Percentiles rank a stretch among this genome's conserved stretches.
Conservation (phyloP, 1,140 invertebrate species). For the Calliopsis andreniformis region DNA sequence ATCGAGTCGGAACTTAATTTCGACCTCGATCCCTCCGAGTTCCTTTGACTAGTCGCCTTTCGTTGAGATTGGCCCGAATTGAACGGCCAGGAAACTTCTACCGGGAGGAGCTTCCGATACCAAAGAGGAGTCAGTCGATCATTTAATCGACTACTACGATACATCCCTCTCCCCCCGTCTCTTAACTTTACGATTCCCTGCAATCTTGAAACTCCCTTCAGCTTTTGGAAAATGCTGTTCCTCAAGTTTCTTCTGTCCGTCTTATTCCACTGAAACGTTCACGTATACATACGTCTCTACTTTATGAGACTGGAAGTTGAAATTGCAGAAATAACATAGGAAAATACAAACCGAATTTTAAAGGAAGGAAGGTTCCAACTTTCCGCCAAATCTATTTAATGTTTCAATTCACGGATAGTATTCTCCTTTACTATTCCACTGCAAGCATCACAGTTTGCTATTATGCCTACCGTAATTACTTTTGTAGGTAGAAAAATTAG, state of each 20-base stretch:
- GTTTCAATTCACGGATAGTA: too few relatives aligned
- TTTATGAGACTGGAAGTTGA: too few relatives aligned
- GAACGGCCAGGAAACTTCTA: constrained; percentile 49
- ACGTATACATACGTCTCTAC: too few relatives aligned
- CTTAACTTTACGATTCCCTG: constrained; percentile 34
- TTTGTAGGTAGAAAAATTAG: too few relatives aligned
- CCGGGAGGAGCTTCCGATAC: constrained; percentile 33
- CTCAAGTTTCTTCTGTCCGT: not conserved
- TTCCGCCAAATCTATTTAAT: too few relatives aligned
- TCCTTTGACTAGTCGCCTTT: constrained; percentile 46
- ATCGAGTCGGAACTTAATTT: constrained; percentile 47
- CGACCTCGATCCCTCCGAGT: constrained; percentile 27
- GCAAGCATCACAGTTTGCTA: too few relatives aligned
- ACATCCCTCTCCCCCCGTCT: constrained; percentile 35
- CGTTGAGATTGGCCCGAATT: constrained; percentile 57
- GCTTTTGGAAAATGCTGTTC: not conserved
- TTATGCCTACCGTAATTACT: too few relatives aligned
- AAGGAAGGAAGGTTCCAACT: too few relatives aligned
- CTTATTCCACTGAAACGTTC: not conserved
- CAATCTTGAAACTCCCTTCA: not conserved
- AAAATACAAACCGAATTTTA: too few relatives aligned
- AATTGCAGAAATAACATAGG: too few relatives aligned
- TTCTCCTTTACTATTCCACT: too few relatives aligned
- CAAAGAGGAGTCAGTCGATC: constrained; percentile 46
- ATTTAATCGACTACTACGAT: constrained; percentile 57